phyloP scores from a whole-genome alignment of 2,888 invertebrate genomes.

The Pheosia tremula region DNA sequence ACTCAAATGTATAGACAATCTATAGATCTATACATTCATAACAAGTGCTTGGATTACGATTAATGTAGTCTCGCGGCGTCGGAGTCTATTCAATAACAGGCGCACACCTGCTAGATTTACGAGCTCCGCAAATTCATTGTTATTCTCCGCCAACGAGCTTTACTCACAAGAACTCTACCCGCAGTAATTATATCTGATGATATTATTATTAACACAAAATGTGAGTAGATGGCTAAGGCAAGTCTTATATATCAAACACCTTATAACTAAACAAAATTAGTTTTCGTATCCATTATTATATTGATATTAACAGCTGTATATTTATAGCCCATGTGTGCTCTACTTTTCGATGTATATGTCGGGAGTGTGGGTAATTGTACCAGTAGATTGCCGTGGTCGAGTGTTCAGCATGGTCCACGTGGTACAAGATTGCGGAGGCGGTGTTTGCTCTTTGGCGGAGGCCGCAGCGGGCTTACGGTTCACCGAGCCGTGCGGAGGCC shows the following conservation, averaged over 20 bases:
- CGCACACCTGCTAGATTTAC: constrained; percentile 74
- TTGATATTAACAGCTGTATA: no score
- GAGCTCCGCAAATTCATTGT: constrained; percentile 74
- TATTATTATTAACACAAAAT: constrained; percentile 2
- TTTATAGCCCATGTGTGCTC: no score
- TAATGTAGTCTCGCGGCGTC: constrained; percentile 65
- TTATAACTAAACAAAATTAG: no score
- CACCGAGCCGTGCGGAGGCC: constrained; percentile 78
- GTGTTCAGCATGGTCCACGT: constrained; percentile 78
- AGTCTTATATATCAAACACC: no score
- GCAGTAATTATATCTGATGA: constrained; percentile 15
- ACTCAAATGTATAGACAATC: constrained; percentile 10
- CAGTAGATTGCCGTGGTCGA: constrained; percentile 77
- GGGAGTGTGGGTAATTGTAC: constrained; percentile 69
- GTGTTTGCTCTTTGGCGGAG: constrained; percentile 83
- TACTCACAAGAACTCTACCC: constrained; percentile 53
- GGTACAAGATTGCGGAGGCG: constrained; percentile 83
- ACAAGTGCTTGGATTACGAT: constrained; percentile 51
- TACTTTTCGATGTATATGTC: no score
- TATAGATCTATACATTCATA: constrained; percentile 61
- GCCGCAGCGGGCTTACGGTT: constrained; percentile 80
- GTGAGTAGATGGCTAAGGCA: constrained; percentile 6
- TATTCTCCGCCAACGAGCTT: constrained; percentile 69
- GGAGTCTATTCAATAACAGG: constrained; percentile 72
- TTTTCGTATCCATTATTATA: no score